These are phyloP conservation scores for Pegoplata infirma DNA, from an alignment of 2,888 invertebrate species.

Conservation along the genomic window DNA sequence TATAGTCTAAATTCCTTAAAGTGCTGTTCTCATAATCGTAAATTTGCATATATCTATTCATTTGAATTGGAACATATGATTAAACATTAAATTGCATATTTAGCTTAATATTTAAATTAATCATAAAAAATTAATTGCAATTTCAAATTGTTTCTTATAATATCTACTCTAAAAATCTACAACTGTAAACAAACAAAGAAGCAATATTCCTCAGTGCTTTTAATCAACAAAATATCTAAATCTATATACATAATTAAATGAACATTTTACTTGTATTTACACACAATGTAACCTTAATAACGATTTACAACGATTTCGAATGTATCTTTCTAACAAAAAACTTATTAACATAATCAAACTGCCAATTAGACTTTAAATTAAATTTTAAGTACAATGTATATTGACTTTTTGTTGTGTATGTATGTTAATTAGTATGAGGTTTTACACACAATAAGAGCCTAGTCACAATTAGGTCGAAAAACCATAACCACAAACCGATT, in stretches of 20 bases:
- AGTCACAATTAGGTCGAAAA: no score
- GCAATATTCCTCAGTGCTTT: constrained; percentile 3
- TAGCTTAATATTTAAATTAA: constrained; percentile 27
- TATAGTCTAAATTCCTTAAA: no score
- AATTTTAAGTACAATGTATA: constrained; percentile 3
- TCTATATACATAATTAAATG: not conserved
- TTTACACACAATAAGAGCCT: not conserved
- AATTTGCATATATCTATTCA: no score
- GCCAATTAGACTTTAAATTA: constrained; percentile 29
- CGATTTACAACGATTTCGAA: constrained; percentile 44
- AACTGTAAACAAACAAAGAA: not conserved
- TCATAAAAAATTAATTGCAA: constrained; percentile 16
- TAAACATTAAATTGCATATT: not conserved
- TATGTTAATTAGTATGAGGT: no score
- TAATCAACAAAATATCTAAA: constrained; percentile 10
- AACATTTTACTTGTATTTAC: not conserved
- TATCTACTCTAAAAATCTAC: constrained; percentile 1
- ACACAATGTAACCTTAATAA: constrained; percentile 6
- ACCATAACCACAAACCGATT: no score
- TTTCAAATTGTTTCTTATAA: constrained; percentile 14
- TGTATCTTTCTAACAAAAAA: not conserved
- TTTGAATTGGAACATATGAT: no score
- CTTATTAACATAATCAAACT: constrained; percentile 18
- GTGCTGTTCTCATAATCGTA: no score
- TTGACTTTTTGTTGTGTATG: no score